phyloP scores from a whole-genome alignment of 2,113 vertebrate species.

The Zingel zingel region DNA sequence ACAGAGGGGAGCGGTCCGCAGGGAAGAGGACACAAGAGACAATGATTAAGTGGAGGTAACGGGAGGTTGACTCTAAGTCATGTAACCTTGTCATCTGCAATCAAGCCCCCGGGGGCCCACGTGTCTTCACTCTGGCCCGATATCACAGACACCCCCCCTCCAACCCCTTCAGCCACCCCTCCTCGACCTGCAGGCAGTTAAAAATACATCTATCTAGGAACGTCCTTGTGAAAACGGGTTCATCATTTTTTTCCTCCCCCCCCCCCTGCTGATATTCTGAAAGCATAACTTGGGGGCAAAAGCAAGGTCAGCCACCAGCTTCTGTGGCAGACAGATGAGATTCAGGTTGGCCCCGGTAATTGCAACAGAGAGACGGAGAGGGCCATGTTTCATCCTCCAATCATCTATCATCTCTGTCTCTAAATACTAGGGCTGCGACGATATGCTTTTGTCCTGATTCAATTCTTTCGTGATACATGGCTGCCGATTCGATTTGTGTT shows the following conservation, averaged over 20 bases:
- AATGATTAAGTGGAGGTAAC: constrained; percentile 84
- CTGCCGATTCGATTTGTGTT: no score
- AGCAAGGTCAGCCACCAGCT: constrained; percentile 79
- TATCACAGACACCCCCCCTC: constrained; percentile 61
- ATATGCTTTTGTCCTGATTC: no score
- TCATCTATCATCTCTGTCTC: constrained; percentile 67
- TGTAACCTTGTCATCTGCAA: constrained; percentile 86
- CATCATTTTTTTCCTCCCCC: constrained; percentile 70
- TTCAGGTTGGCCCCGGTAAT: constrained; percentile 70
- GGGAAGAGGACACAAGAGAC: constrained; percentile 72
- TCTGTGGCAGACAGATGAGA: constrained; percentile 77
- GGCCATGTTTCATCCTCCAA: constrained; percentile 48
- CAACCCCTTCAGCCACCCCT: constrained; percentile 28
- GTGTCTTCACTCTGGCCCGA: constrained; percentile 75
- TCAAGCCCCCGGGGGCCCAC: constrained; percentile 68
- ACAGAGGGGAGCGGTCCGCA: constrained; percentile 46
- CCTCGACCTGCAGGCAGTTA: constrained; percentile 68
- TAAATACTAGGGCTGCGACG: constrained; percentile 45
- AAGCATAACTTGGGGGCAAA: constrained; percentile 81
- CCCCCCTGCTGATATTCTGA: constrained; percentile 72
- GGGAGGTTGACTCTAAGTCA: constrained; percentile 83
- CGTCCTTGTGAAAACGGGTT: constrained; percentile 83
- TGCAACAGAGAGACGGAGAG: constrained; percentile 47
- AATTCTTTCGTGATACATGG: no score
- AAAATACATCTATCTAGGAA: constrained; percentile 81